Evolutionary conservation across 2,888 invertebrate species (phyloP).

Genomic region (Sinelater perroti): DNA sequence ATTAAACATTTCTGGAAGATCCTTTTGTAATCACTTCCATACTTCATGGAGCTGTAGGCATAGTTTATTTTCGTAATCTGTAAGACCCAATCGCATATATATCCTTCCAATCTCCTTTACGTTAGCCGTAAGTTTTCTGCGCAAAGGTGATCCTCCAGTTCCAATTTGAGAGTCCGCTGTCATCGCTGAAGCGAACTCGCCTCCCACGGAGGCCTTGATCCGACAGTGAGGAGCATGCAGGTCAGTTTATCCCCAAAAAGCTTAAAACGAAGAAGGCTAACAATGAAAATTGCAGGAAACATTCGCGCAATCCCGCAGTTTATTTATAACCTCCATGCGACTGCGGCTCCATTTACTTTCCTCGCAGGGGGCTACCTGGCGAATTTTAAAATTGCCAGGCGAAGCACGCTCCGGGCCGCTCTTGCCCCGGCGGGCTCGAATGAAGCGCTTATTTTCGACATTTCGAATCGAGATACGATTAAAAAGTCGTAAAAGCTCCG

Average conservation of each 20-base stretch:
- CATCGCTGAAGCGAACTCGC: constrained; percentile 15
- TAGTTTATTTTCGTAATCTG: too few relatives aligned
- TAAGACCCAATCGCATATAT: too few relatives aligned
- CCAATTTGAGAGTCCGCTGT: neutral
- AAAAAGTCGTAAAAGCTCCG: constrained; percentile 21
- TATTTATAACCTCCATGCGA: constrained; percentile 8
- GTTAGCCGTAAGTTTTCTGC: too few relatives aligned
- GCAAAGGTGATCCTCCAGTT: neutral
- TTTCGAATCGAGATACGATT: constrained; percentile 18
- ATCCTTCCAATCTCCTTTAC: too few relatives aligned
- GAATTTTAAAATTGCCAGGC: neutral
- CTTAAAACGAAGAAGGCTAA: constrained; percentile 16
- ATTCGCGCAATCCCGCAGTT: constrained; percentile 13
- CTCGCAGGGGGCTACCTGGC: neutral
- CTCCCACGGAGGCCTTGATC: constrained; percentile 16
- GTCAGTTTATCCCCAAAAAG: constrained; percentile 13
- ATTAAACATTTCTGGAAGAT: too few relatives aligned
- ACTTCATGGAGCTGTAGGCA: too few relatives aligned
- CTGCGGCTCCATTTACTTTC: neutral
- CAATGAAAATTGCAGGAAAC: constrained; percentile 24
- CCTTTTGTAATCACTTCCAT: too few relatives aligned
- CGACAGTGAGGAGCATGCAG: constrained; percentile 11
- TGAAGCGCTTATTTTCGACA: neutral
- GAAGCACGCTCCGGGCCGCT: neutral
- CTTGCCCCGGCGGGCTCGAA: neutral